A percentile compares a stretch with the other conserved stretches of the same genome.
phyloP scores from a whole-genome alignment of 2,888 invertebrate species.

The Parthenolecanium corni region DNA sequence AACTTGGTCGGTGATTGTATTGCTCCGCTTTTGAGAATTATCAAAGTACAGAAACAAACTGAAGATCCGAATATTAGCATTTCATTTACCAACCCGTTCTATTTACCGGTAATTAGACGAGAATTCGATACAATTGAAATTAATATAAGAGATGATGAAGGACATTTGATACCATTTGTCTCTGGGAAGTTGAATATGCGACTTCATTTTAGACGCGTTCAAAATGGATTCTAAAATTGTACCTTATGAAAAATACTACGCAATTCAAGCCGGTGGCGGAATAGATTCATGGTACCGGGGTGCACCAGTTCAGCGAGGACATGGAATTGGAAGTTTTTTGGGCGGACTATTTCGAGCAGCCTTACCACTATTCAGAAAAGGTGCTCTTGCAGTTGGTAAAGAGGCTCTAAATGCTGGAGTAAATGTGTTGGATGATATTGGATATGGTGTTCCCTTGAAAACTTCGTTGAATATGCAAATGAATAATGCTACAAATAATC shows the following conservation, averaged over 20 bases:
- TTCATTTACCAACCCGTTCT: conserved; percentile 31
- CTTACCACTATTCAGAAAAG: not conserved
- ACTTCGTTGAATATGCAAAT: not conserved
- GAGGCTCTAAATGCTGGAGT: conserved; percentile 21
- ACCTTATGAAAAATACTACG: not conserved
- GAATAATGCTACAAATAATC: not conserved
- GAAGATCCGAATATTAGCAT: conserved; percentile 21
- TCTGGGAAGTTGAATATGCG: conserved; percentile 26
- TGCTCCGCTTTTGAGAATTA: conserved; percentile 34
- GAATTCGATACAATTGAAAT: conserved; percentile 30
- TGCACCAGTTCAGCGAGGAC: not conserved
- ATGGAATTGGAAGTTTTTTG: not conserved
- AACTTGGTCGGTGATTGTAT: conserved; percentile 34
- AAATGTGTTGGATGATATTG: conserved; percentile 26
- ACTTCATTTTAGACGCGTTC: conserved; percentile 21
- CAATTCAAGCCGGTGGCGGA: not conserved
- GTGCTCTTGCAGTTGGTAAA: conserved; percentile 1
- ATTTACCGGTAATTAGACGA: conserved; percentile 31
- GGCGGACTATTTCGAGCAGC: too few species aligned
- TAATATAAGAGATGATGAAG: conserved; percentile 29
- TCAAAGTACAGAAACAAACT: conserved; percentile 30
- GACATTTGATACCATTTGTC: conserved; percentile 24
- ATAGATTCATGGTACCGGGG: not conserved
- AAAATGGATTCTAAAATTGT: not conserved
- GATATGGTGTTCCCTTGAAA: not conserved